phyloP scores from a whole-genome alignment of 2,113 vertebrate species.

The Lichenostomus cassidix region DNA sequence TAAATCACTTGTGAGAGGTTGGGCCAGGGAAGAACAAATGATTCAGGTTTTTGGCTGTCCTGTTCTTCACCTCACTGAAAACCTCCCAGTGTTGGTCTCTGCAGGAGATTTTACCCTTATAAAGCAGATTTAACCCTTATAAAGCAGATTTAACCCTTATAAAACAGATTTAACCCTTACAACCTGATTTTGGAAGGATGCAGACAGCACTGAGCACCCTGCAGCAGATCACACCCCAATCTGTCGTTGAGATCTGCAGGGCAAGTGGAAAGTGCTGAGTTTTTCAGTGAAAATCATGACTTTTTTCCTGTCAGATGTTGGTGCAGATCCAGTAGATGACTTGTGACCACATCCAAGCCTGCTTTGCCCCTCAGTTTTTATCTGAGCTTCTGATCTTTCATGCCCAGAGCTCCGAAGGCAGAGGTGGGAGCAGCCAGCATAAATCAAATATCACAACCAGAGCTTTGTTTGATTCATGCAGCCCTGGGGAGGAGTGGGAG shows the following conservation, averaged over 20 bases:
- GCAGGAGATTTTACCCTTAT: background rate
- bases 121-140: no score
- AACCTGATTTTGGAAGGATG: background rate
- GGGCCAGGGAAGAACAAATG: background rate
- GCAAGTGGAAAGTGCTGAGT: background rate
- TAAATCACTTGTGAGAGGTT: background rate
- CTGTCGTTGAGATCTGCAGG: background rate
- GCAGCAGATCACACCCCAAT: background rate
- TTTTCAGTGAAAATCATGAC: background rate
- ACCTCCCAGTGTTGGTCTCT: background rate
- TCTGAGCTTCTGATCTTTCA: background rate
- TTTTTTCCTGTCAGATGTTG: background rate
- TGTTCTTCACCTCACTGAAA: background rate
- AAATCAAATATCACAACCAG: background rate
- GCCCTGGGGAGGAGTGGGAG: background rate
- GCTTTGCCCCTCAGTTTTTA: background rate
- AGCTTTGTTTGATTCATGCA: background rate
- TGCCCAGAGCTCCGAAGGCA: accelerated
- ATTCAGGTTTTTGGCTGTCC: background rate
- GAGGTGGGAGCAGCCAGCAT: background rate
- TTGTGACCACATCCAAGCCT: accelerated
- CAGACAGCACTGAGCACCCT: background rate
- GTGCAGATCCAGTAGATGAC: background rate
- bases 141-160: background rate
- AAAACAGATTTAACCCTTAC: background rate